Evolutionary conservation across 2,797 vertebrate genomes (phyloP), one percentile per base, ranked within the genome.

Genomic region (Naso thynnoides): DNA sequence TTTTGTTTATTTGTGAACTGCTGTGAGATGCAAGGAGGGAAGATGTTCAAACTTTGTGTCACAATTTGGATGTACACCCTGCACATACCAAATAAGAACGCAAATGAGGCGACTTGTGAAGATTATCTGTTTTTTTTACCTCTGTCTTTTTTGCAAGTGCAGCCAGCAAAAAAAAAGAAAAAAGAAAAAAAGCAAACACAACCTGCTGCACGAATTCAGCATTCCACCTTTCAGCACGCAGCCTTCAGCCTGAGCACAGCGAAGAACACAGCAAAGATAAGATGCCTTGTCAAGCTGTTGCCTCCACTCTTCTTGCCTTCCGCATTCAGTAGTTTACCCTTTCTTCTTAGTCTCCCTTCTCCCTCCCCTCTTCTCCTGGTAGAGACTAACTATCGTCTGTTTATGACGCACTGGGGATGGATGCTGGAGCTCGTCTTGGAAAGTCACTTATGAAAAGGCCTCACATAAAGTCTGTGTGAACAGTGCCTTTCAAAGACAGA

Each of bases 231-330:
- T 88, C 84, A 82, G 78, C 57, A 48, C 66, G 79, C 64, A 38
- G 83, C 86, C 84, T 82, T 81, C 84, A 89, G 78, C 82, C 48
- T 19, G 73, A 79, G 81, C 84, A 80, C 67, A 64, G 55, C 21
- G 39, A 48, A 80, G 76, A 87, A 89, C 86, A 89, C 85, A 82
- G 77, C 29, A 10, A 73, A 88, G 86, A 90, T 84, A 83, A 89
- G 84, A 89, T 81, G 73, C 58, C 83, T 82, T 88, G 87, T 91
- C 90, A 88, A 83, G 73, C 70, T 73, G 69, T 59, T 79, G 86
- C 85, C 83, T 79, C 71, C 78, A 69, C 74, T 60, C 50, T 73
- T 69, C 42, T 57, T 63, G 53, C 68, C 75, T 82, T 82, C 58
- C 73, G 63, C 70, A 45, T 61, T 84, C 60, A 60, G 57, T 38